Percentiles rank a stretch among this genome's conserved stretches.
These are phyloP conservation scores for Rosalia funebris DNA, from an alignment of 2,888 invertebrate genomes.

Conservation along the genomic window DNA sequence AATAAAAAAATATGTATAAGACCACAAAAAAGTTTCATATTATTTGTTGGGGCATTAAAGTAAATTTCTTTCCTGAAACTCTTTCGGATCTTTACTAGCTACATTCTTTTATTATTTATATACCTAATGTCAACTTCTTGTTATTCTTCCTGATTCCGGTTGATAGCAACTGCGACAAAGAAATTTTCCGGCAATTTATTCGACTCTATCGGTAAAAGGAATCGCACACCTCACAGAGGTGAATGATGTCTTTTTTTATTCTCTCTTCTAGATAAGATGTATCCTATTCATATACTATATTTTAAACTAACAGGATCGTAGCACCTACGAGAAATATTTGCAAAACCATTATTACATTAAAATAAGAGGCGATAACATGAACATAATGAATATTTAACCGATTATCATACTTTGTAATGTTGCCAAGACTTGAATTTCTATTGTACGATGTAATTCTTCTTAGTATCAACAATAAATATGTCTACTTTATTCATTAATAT, in stretches of 20 bases:
- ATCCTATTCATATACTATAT: too few species aligned
- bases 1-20: slow-evolving; percentile 6
- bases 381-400: too few species aligned
- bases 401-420: too few species aligned
- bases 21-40: not conserved
- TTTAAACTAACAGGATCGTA: too few species aligned
- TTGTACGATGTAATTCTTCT: too few species aligned
- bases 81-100: not conserved
- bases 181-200: not conserved
- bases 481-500: too few species aligned
- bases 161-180: not conserved
- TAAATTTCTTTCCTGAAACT: not conserved
- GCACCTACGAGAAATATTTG: too few species aligned
- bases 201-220: not conserved
- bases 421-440: too few species aligned
- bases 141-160: not conserved
- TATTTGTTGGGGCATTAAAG: not conserved
- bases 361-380: too few species aligned
- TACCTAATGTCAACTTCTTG: not conserved
- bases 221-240: not conserved
- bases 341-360: too few species aligned
- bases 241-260: not conserved
- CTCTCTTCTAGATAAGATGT: not conserved
- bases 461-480: too few species aligned
- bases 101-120: slow-evolving; percentile 5